Base-by-base conservation (phyloP, 2,113 vertebrate genomes). In the Cygnus buccinator region DNA sequence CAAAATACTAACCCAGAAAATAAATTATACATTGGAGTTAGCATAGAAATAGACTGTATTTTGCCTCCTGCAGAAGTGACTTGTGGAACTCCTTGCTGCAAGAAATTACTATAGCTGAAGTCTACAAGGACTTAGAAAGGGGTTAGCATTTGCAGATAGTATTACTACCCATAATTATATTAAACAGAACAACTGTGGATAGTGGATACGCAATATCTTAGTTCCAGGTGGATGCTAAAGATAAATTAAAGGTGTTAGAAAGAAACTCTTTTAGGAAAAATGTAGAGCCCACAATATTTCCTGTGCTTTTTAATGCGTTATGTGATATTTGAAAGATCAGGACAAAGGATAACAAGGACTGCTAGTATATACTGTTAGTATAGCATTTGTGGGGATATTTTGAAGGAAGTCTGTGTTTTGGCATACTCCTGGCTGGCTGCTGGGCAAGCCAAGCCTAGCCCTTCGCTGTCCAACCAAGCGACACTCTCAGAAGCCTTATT, bases 1-100 rank as follows among this genome's bases (percentile, higher is more conserved):
- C 63, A 90, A 93, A 96, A 93, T 90, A 92, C 75, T 87, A 88
- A 95, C 93, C 68, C 86, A 93, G 95, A 86, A 88, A 97, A 96
- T 95, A 95, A 96, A 94, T 94, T 91, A 92, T 90, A 91, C 72
- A 88, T 90, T 92, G 61, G 65, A 90, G 46, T 90, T 95, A 83
- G 86, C 90, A 92, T 77, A 93, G 88, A 86, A 89, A 78, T 74
- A 87, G 68, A 82, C 93, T 91, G 65, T 77, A 81, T 88, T 95
- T 94, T 90, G 66, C 76, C 48, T 93, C 61, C 76, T 87, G 52
- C 48, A 75, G 68, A 90, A 58, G 0, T 94, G 80, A 90, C 79
- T 86, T 96, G 81, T 92, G 92, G 92, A 96, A 93, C 93, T 90
- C 68, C 88, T 94, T 90, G 83, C 76, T 90, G 90, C 85, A 93